Base-by-base conservation (phyloP, 2,888 invertebrate species). In the Synergus itoensis region DNA sequence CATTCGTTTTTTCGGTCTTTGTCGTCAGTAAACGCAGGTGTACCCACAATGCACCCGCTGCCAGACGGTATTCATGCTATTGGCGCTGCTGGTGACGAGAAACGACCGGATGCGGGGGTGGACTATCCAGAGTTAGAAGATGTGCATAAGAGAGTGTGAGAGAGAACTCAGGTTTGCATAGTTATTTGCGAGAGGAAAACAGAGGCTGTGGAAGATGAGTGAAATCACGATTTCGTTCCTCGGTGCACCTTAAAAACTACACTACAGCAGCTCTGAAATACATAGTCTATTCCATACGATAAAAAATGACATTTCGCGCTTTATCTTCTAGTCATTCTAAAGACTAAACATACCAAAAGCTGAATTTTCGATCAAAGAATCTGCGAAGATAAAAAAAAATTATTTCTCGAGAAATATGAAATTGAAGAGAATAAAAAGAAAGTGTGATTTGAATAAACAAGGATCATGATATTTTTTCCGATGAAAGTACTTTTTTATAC, bases 61-160 rank as follows among this genome's bases (percentile, higher is more conserved):
- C 83, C 87, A 87, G 87, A 86, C 88, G 84, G 86, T 86, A 88
- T 89, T 88, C 86, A 84, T 79, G 79, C 75, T 77, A 82, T 79
- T 79, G 77, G 76, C 77, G 65, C 48, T 79, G 76, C 76, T 79
- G 79, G 78, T 81, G 80, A 73, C 76, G 79, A 79, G 80, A 76
- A 77, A 81, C 80, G 81, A 83, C 86, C 87, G 85, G 86, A 86
- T 85, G 83, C 80, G 85, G 80, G 84, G 84, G 84, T 82, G 85
- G 83, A 82, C 81, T 67, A 76, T 76, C 76, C 76, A 45, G 28
- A 67, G 40, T 67, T 77, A 67, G 67, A 78, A 67, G 67, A 62
- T 76, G 48, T 69, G 76, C 69, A 76, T 65, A 77, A 67, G 79
- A 41, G 64, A 60, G 78, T 79, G 57, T 62, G 75, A 82, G 77